These are phyloP conservation scores for Papilio polytes DNA, from an alignment of 1,140 invertebrate genomes.

Conservation along the genomic window DNA sequence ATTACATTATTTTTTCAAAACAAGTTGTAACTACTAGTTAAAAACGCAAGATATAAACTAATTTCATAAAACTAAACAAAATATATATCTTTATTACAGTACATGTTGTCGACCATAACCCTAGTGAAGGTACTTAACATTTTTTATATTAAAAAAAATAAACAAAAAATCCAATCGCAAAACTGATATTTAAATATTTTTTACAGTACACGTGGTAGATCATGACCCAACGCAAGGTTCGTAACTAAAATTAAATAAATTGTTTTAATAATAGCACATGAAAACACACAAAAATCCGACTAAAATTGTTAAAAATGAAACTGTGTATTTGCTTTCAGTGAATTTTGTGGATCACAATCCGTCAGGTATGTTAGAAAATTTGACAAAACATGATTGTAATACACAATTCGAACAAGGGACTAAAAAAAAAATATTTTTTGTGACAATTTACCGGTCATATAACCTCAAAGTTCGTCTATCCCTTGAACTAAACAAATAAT, in stretches of 20 bases:
- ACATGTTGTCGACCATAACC: not conserved
- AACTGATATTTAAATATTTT: constrained; percentile 14
- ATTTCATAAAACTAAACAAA: not conserved
- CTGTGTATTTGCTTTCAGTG: constrained; percentile 49
- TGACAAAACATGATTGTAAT: not conserved
- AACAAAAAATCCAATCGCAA: not conserved
- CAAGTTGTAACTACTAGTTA: too few species aligned
- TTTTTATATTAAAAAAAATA: not conserved
- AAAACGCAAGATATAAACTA: too few species aligned
- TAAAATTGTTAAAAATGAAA: not conserved
- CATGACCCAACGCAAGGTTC: constrained; percentile 40
- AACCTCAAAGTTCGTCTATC: not conserved
- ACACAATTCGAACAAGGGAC: not conserved
- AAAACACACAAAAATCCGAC: not conserved
- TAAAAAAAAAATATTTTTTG: not conserved
- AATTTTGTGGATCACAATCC: constrained; percentile 51
- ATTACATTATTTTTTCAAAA: too few species aligned
- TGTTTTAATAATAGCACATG: not conserved
- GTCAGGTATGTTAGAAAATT: not conserved
- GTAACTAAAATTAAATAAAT: constrained; percentile 24
- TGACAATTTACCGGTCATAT: not conserved
- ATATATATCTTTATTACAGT: not conserved
- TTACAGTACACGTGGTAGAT: constrained; percentile 47
- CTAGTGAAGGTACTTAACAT: constrained; percentile 42
- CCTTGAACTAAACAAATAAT: not conserved